phyloP scores from a whole-genome alignment of 2,888 invertebrate genomes.

The Corbicula japonica region DNA sequence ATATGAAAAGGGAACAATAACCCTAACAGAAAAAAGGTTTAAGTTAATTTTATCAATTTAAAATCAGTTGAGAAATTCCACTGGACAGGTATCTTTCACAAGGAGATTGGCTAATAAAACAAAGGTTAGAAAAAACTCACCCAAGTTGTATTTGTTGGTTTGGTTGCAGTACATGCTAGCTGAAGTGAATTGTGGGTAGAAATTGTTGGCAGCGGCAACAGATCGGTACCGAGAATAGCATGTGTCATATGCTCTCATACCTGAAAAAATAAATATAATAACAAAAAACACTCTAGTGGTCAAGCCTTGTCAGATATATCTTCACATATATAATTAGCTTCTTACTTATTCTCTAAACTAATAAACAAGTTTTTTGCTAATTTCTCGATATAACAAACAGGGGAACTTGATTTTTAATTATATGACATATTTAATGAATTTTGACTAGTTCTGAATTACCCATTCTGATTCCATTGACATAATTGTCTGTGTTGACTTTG shows the following conservation, averaged over 20 bases:
- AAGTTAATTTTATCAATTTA: no score
- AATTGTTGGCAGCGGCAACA: slow-evolving; percentile 68
- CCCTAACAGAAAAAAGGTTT: no score
- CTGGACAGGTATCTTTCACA: no score
- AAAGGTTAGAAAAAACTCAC: slow-evolving; percentile 65
- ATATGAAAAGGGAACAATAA: no score
- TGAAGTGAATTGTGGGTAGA: slow-evolving; percentile 75
- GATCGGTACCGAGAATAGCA: slow-evolving; percentile 71
- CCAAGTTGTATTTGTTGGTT: slow-evolving; percentile 66
- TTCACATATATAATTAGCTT: no score
- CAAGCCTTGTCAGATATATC: background rate
- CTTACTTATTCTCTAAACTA: no score
- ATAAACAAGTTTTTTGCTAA: no score
- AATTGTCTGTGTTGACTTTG: slow-evolving; percentile 69
- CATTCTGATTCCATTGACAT: slow-evolving; percentile 65
- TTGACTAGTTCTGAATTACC: slow-evolving; percentile 50
- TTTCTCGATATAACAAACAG: no score
- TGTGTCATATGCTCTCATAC: slow-evolving; percentile 80
- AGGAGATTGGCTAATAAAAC: no score
- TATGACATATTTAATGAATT: background rate
- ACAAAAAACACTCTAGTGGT: background rate
- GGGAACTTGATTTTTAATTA: no score
- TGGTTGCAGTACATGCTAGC: slow-evolving; percentile 67
- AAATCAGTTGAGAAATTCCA: no score
- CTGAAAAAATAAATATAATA: slow-evolving; percentile 63